Evolutionary conservation across 2,797 vertebrate genomes (phyloP).

Genomic region (Clarias platycephalus): DNA sequence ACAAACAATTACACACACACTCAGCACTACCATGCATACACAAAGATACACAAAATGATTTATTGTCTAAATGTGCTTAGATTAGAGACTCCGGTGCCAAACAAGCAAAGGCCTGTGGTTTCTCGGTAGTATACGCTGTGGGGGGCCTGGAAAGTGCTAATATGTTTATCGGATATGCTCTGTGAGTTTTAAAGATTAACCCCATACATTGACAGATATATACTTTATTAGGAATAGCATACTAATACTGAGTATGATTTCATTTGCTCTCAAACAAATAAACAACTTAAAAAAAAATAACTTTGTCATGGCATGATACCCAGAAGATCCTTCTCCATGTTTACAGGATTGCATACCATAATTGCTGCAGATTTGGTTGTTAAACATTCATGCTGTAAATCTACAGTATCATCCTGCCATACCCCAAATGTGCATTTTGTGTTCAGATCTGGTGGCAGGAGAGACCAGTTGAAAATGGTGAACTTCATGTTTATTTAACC

Average conservation of each 20-base stretch:
- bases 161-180: conserved; percentile 18
- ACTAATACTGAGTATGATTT: not conserved
- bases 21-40: conserved; percentile 16
- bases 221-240: not conserved
- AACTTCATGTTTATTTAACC: not conserved
- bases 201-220: not conserved
- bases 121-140: conserved; percentile 20
- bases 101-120: conserved; percentile 33
- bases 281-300: no score
- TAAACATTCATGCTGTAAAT: not conserved
- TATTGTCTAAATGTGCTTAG: conserved; percentile 32
- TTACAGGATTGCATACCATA: not conserved
- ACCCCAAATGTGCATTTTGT: not conserved
- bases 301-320: not conserved
- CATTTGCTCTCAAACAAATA: not conserved
- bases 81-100: conserved; percentile 44
- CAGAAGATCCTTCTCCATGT: not conserved
- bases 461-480: not conserved
- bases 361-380: not conserved
- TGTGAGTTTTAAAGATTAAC: not conserved
- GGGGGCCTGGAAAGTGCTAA: conserved; percentile 38
- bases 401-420: not conserved
- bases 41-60: conserved; percentile 34
- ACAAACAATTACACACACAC: conserved; percentile 35
- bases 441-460: not conserved